These are phyloP conservation scores for Nemoura dubitans DNA, from an alignment of 2,888 invertebrate genomes.

Conservation along the genomic window DNA sequence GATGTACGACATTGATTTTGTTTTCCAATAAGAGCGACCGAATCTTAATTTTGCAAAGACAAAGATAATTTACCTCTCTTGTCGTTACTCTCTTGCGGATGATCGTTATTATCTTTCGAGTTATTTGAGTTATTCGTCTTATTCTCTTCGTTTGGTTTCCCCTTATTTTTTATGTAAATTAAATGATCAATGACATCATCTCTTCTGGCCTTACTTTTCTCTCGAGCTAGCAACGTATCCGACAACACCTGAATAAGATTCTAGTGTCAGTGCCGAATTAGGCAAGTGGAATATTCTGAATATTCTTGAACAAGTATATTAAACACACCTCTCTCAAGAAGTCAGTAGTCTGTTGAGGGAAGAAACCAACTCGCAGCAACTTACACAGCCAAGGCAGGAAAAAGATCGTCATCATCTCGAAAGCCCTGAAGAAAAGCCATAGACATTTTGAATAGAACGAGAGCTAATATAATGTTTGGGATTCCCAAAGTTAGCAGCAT, in stretches of 20 bases:
- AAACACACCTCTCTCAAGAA: slow-evolving; percentile 37
- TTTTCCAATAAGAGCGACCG: too few species aligned
- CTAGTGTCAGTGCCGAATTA: too few species aligned
- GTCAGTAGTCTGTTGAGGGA: slow-evolving; percentile 36
- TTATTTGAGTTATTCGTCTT: not conserved
- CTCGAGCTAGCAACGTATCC: slow-evolving; percentile 28
- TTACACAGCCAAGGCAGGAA: slow-evolving; percentile 38
- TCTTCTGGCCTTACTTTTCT: slow-evolving; percentile 27
- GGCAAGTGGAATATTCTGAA: too few species aligned
- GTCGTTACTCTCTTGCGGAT: not conserved
- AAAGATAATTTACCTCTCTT: not conserved
- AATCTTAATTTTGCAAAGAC: too few species aligned
- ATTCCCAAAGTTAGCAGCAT: too few species aligned
- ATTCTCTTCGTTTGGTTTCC: slow-evolving; percentile 22
- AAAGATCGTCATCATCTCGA: slow-evolving; percentile 37
- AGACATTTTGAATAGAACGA: not conserved
- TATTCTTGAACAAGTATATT: not conserved
- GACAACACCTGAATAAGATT: slow-evolving; percentile 34
- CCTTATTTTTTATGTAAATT: slow-evolving; percentile 39
- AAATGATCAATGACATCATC: slow-evolving; percentile 37
- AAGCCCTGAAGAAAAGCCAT: slow-evolving; percentile 9
- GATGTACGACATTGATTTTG: too few species aligned
- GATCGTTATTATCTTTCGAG: not conserved
- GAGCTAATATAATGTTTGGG: too few species aligned
- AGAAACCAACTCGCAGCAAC: not conserved